These are phyloP conservation scores for Cybosia mesomella DNA, from an alignment of 2,888 invertebrate genomes.

Conservation along the genomic window DNA sequence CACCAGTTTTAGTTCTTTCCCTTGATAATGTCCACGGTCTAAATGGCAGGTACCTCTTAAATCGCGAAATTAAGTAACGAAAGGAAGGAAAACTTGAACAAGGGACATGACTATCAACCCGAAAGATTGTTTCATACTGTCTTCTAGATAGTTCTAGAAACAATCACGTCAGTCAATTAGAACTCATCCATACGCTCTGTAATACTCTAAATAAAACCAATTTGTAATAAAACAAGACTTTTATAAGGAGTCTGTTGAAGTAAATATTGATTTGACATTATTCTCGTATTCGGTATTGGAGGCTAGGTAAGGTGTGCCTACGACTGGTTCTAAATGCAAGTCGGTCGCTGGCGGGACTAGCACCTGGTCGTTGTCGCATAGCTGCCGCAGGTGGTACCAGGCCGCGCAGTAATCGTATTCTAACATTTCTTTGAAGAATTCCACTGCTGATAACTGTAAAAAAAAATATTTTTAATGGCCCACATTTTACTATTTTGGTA, in stretches of 20 bases:
- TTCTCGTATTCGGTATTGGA: constrained; percentile 58
- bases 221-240: constrained; percentile 20
- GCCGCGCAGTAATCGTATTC: constrained; percentile 77
- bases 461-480: neutral
- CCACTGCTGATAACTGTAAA: constrained; percentile 81
- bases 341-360: constrained; percentile 54
- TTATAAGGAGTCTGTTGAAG: constrained; percentile 51
- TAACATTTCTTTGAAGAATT: constrained; percentile 83
- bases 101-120: too few relatives aligned
- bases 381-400: constrained; percentile 68
- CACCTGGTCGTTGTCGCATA: constrained; percentile 63
- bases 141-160: too few relatives aligned
- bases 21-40: too few relatives aligned
- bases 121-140: too few relatives aligned
- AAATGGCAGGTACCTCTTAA: too few relatives aligned
- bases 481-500: too few relatives aligned
- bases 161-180: too few relatives aligned
- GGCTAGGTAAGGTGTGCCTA: constrained; percentile 68
- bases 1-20: too few relatives aligned
- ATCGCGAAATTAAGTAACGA: too few relatives aligned
- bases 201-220: neutral
- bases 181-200: too few relatives aligned
- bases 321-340: constrained; percentile 55
- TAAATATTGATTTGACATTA: constrained; percentile 73
- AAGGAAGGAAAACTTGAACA: too few relatives aligned